A percentile compares a stretch with the other conserved stretches of the same genome.
phyloP scores from a whole-genome alignment of 2,797 vertebrate genomes.

The Gila robusta region DNA sequence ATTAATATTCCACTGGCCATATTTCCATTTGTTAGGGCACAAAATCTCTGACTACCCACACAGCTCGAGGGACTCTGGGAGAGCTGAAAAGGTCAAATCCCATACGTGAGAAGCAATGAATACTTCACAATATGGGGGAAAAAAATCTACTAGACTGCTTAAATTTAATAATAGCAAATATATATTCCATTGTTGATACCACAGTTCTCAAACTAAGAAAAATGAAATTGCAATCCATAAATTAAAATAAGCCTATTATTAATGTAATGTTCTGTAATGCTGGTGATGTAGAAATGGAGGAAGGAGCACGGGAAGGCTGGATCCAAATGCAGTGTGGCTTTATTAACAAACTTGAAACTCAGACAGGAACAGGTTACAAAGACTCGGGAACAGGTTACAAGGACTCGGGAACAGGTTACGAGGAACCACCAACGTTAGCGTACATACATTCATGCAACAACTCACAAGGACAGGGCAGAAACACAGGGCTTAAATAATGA shows the following conservation, averaged over 20 bases:
- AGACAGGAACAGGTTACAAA: too few relatives aligned
- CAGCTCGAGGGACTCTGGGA: constrained; percentile 40
- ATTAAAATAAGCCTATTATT: not conserved
- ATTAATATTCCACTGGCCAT: constrained; percentile 52
- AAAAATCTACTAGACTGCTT: constrained; percentile 9
- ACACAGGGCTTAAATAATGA: too few relatives aligned
- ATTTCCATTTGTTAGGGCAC: constrained; percentile 53
- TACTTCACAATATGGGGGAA: not conserved
- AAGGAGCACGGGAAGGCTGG: too few relatives aligned
- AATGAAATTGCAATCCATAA: not conserved
- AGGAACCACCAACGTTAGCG: too few relatives aligned
- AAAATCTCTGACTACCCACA: constrained; percentile 53
- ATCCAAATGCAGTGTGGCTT: too few relatives aligned
- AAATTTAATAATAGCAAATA: constrained; percentile 11
- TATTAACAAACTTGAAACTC: too few relatives aligned
- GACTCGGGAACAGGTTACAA: too few relatives aligned
- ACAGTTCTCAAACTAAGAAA: not conserved
- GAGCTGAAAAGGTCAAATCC: constrained; percentile 56
- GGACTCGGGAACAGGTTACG: too few relatives aligned
- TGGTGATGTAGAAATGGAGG: too few relatives aligned
- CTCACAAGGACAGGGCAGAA: too few relatives aligned
- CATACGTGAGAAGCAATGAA: constrained; percentile 32
- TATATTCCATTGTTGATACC: not conserved
- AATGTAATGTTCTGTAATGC: too few relatives aligned
- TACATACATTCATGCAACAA: too few relatives aligned